Base-by-base conservation (phyloP, 2,797 vertebrate genomes). In the Sternarchorhynchus goeldii region DNA sequence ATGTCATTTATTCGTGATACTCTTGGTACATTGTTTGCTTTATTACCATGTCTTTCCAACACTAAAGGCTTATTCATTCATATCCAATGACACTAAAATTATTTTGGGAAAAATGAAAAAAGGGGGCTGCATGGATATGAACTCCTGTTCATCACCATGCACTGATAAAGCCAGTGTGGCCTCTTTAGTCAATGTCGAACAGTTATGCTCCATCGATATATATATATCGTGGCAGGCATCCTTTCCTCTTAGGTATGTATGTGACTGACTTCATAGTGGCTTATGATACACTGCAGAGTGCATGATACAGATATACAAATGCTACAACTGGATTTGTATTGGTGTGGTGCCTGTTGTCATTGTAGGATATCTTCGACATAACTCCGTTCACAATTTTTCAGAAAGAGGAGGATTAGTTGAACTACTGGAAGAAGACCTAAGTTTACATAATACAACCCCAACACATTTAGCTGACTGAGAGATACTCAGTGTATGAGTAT, bases 401-500 rank as follows among this genome's bases (percentile, higher is more conserved):
- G 45, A 29, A 45, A 55, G 45, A 31, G 17, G 18, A 31, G 25
- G 10, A 18, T 45, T 4, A 18, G 3, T 55, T 31, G 21, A 18
- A 31, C 66, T 4, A 18, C 2, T 55, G 45, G 66, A 45, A 69
- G 66, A 31, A 7, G 16, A 68, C 53, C 14, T 67, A 25, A 67
- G 39, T 45, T 25, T n/a, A 50, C 39, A 67, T 17, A 66, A 20
- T 69, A 55, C 50, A 31, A 31, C 45, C 6, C 31, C 66, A 53
- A 76, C 36, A 76, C 39, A 60, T 64, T 81, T 81, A 16, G 76
- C 71, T 76, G 70, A 39, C 67, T 76, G 60, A 14, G 56, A 59
- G 25, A 80, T 59, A 72, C n/a, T 31, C 6, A 68, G 41, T 68
- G 66, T 50, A 59, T 73, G 64, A 39, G 45, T 80, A 29, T 68